These are phyloP conservation scores for Myotis planiceps DNA, from an alignment of 2,797 vertebrate genomes.

Conservation along the genomic window DNA sequence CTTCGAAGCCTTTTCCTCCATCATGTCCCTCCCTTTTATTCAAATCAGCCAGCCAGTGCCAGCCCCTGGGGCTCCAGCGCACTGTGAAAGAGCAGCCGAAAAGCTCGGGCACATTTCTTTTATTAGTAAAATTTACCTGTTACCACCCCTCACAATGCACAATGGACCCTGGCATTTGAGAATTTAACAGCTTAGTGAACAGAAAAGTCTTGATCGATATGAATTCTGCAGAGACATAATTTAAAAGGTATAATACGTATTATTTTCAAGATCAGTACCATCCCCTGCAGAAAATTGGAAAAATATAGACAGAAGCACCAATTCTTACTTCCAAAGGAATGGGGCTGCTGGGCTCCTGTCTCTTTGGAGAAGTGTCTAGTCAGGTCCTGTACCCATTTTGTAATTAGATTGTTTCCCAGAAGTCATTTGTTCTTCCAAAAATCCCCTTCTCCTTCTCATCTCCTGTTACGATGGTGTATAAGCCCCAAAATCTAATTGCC, in stretches of 20 bases:
- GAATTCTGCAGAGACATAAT: neutral
- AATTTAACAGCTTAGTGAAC: neutral
- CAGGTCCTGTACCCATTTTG: neutral
- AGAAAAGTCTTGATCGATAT: neutral
- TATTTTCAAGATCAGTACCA: neutral
- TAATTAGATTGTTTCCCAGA: neutral
- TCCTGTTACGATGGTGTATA: neutral
- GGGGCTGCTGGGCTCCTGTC: neutral
- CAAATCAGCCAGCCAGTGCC: neutral
- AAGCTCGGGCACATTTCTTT: neutral
- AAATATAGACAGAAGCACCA: constrained; percentile 10
- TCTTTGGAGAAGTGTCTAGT: neutral
- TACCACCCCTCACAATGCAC: neutral
- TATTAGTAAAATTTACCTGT: neutral
- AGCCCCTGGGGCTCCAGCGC: neutral
- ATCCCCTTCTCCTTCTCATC: neutral
- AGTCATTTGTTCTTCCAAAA: neutral
- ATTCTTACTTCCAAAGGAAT: neutral
- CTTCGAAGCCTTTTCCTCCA: neutral
- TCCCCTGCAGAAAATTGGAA: neutral
- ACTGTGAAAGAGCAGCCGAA: neutral
- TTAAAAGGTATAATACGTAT: neutral
- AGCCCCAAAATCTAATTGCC: neutral
- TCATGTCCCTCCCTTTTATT: neutral
- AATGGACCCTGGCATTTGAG: neutral